Base-by-base conservation (phyloP, 2,797 vertebrate species). In the Cygnus olor region DNA sequence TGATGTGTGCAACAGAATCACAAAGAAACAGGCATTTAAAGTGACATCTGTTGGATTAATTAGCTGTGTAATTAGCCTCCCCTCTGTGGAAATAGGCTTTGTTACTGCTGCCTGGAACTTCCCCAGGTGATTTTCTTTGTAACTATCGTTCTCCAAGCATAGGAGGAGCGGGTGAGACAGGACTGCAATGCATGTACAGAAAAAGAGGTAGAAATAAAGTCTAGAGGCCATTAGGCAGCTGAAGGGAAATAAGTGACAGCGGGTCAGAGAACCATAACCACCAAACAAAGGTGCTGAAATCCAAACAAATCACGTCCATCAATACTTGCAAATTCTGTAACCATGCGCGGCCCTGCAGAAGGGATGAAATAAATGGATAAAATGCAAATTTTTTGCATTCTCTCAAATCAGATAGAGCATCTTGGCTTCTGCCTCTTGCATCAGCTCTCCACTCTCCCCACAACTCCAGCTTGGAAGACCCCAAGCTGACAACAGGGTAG, bases 31-130 rank as follows among this genome's bases (percentile, higher is more conserved):
- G 96, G 95, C 97, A 94, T 96, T 97, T 95, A 95, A 95, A 94
- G 87, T 94, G 96, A 97, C 97, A 98, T 97, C 97, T 98, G 97
- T 92, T 97, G 96, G 97, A 95, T 97, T 97, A 98, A 98, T 98
- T 97, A 97, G 96, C 97, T 97, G 97, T 97, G 95, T 97, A 97
- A 98, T 97, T 97, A 97, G 95, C 91, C 91, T 93, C 96, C 97
- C 94, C 95, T 96, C 81, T 15, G 93, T 88, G 92, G 97, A 96
- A 94, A 76, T 11, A 54, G 95, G 97, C 96, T 96, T 95, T 95
- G 96, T 93, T 71, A 56, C 94, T 85, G 94, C 94, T 91, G 97
- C 91, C 94, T 93, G 94, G 96, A 96, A 96, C 95, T 94, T 96
- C 92, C 96, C 95, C 96, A 97, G 97, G 96, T 97, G 96, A 98